Base-by-base conservation (phyloP, 2,113 vertebrate genomes). In the Lampris megalopsis region DNA sequence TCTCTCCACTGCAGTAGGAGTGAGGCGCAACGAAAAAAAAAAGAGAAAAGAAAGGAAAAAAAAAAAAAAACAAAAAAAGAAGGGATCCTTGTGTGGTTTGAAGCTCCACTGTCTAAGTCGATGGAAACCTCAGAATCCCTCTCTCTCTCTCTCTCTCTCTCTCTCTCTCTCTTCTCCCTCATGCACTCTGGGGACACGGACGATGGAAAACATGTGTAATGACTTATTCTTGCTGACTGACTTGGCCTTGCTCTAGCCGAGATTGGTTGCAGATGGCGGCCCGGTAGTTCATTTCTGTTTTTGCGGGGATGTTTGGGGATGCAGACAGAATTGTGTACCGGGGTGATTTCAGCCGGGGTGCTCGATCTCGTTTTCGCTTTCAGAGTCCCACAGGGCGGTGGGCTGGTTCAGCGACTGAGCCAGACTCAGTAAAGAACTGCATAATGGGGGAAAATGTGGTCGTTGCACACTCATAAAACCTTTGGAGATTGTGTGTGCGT, bases 131-230 rank as follows among this genome's bases (percentile, higher is more conserved):
- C 77, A 66, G 56, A 76, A 78, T 67, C 83, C 66, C 77, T 82
- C 74, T 24, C 24, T 24, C 24, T 24, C 24, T 66, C 77, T 82
- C 74, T 67, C 83, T 66, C 77, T 82, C 74, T 67, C 83, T 66
- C 77, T 82, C 74, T 67, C 83, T 66, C 77, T 82, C 74, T 74
- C 76, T 65, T 74, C 68, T 82, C 77, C 74, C 73, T 67, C 13
- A 68, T 77, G 79, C 58, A 63, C 87, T 86, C 88, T 75, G 85
- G 88, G 84, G 90, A 93, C 90, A 86, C 82, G 86, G 91, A 90
- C 84, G 87, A 89, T 94, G 92, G 93, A 93, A 94, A 94, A 93
- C 91, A 87, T 76, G 86, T 91, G 93, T 93, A 93, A 93, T 93
- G 90, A 80, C 84, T 90, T 87, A 89, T 92, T 91, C 85, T 82